These are phyloP conservation scores for Onchidella celtica DNA, from an alignment of 2,888 invertebrate genomes.

Conservation along the genomic window DNA sequence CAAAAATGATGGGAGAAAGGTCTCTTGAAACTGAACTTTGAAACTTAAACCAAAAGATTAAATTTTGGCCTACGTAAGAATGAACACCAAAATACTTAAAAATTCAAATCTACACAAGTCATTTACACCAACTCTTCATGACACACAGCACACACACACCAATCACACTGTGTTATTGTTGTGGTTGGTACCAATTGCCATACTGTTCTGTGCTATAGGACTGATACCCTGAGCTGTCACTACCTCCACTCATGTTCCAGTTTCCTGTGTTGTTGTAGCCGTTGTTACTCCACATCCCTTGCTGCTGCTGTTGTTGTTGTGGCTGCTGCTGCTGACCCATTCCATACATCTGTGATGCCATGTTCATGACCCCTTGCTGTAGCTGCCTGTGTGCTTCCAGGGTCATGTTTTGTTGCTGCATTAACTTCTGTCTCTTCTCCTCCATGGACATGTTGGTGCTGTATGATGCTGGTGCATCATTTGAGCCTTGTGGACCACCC, in stretches of 20 bases:
- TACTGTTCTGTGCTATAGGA: slow-evolving; percentile 41
- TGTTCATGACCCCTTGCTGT: slow-evolving; percentile 39
- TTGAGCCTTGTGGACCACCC: slow-evolving; percentile 28
- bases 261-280: background rate
- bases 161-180: background rate
- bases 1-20: too few relatives aligned
- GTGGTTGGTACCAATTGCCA: slow-evolving; percentile 39
- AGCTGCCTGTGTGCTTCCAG: slow-evolving; percentile 34
- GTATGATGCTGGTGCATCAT: slow-evolving; percentile 8
- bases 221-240: slow-evolving; percentile 2
- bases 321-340: background rate
- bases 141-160: background rate
- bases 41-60: too few relatives aligned
- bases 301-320: slow-evolving; percentile 10
- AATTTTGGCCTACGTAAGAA: too few relatives aligned
- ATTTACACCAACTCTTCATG: background rate
- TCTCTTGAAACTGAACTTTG: too few relatives aligned
- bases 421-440: slow-evolving; percentile 25
- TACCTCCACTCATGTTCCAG: background rate
- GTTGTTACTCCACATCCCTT: background rate
- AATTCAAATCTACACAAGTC: too few relatives aligned
- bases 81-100: too few relatives aligned
- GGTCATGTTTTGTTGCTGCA: slow-evolving; percentile 38
- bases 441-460: slow-evolving; percentile 19
- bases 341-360: slow-evolving; percentile 26